Evolutionary conservation across 2,888 invertebrate species (phyloP).

Genomic region (Polydrusus cervinus): DNA sequence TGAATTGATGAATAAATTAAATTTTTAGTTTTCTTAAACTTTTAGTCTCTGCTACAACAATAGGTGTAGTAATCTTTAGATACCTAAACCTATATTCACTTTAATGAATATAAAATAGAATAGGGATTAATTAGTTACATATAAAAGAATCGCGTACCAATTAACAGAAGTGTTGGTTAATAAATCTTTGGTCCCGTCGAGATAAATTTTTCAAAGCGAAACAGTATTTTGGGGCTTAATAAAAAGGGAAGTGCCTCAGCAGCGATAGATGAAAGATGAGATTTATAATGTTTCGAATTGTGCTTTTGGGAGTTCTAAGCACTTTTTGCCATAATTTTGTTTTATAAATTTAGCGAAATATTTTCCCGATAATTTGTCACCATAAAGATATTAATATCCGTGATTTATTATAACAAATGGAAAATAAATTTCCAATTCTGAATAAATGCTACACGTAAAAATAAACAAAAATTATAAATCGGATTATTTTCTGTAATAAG

Average conservation of each 20-base stretch:
- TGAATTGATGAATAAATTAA: too few relatives aligned
- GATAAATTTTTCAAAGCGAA: slow-evolving; percentile 15
- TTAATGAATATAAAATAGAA: too few relatives aligned
- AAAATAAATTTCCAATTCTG: background rate
- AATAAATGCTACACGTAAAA: background rate
- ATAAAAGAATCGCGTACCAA: background rate
- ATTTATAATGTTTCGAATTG: slow-evolving; percentile 46
- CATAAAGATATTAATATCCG: slow-evolving; percentile 30
- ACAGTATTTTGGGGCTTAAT: slow-evolving; percentile 16
- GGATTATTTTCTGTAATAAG: background rate
- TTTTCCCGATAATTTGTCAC: slow-evolving; percentile 46
- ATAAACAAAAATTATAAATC: background rate
- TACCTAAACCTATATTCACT: too few relatives aligned
- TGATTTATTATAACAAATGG: background rate
- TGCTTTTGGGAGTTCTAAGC: slow-evolving; percentile 44
- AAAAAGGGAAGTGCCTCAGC: slow-evolving; percentile 21
- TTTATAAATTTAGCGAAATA: slow-evolving; percentile 46
- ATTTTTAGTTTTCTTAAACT: too few relatives aligned
- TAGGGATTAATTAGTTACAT: background rate
- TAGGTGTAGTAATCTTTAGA: too few relatives aligned
- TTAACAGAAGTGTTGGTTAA: slow-evolving; percentile 5
- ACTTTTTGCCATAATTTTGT: slow-evolving; percentile 49
- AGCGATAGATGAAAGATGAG: slow-evolving; percentile 44
- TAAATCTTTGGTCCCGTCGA: slow-evolving; percentile 6
- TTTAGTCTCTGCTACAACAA: too few relatives aligned